Conservation (phyloP, 2,888 invertebrate species). For the Rugalucina vietnamica region DNA sequence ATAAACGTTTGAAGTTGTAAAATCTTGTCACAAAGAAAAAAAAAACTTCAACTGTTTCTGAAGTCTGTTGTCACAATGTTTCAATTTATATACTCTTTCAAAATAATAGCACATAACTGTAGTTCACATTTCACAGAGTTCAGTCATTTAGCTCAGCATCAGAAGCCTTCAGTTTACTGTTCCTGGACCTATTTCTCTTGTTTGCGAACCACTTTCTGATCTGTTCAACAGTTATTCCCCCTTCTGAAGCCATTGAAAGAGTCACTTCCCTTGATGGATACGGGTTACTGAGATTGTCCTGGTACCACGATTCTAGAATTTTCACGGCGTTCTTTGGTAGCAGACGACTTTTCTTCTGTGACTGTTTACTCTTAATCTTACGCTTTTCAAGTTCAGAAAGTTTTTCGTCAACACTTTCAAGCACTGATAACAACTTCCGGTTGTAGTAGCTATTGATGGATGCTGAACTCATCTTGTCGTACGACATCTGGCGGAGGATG, state of each 20-base stretch:
- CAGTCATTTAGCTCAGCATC: too few relatives aligned
- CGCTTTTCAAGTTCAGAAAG: constrained; percentile 26
- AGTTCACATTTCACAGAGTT: too few relatives aligned
- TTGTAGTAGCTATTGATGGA: constrained; percentile 59
- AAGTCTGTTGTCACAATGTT: too few relatives aligned
- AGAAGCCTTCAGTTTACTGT: constrained; percentile 60
- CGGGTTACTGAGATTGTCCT: constrained; percentile 73
- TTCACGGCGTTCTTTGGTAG: constrained; percentile 69
- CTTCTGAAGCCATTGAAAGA: constrained; percentile 66
- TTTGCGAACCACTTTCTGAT: constrained; percentile 80
- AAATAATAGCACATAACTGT: too few relatives aligned
- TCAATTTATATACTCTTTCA: too few relatives aligned
- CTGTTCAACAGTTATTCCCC: constrained; percentile 72
- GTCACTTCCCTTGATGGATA: constrained; percentile 74
- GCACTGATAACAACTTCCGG: constrained; percentile 45
- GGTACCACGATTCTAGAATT: constrained; percentile 72
- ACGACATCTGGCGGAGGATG: constrained; percentile 57
- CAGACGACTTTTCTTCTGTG: constrained; percentile 61
- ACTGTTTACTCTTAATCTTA: constrained; percentile 29
- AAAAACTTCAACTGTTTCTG: too few relatives aligned
- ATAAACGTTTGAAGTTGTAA: too few relatives aligned
- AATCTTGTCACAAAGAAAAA: too few relatives aligned
- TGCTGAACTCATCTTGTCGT: constrained; percentile 42
- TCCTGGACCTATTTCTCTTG: constrained; percentile 75
- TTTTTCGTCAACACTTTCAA: constrained; percentile 56